These are phyloP conservation scores for Adela reaumurella DNA, from an alignment of 2,888 invertebrate species.

Conservation along the genomic window DNA sequence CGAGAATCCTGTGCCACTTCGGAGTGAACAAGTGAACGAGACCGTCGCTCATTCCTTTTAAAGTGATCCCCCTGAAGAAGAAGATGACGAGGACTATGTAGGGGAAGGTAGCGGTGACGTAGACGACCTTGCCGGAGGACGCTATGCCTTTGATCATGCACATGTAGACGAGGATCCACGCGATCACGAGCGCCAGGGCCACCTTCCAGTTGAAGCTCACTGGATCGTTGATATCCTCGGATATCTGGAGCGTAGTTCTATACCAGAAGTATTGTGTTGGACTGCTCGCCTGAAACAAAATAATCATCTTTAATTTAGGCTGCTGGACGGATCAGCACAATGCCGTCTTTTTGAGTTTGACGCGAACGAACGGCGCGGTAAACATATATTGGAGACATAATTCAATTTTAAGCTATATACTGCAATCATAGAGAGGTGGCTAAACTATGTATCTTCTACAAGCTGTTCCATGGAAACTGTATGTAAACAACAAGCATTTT, in stretches of 20 bases:
- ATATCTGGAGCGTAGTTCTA: conserved; percentile 85
- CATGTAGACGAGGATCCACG: conserved; percentile 93
- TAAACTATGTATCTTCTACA: too few species aligned
- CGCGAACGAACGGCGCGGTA: too few species aligned
- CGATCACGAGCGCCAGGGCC: conserved; percentile 77
- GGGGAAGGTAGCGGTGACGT: conserved; percentile 95
- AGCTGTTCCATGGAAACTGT: too few species aligned
- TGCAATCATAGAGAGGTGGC: too few species aligned
- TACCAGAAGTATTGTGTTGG: conserved; percentile 97
- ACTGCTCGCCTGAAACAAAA: conserved; percentile 68
- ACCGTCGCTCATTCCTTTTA: conserved; percentile 85
- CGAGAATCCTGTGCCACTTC: conserved; percentile 85
- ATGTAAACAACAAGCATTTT: too few species aligned
- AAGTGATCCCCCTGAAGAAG: conserved; percentile 89
- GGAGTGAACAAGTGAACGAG: conserved; percentile 87
- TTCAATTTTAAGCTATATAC: too few species aligned
- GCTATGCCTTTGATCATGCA: conserved; percentile 98
- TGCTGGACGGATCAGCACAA: too few species aligned
- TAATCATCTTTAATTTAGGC: conserved; percentile 1
- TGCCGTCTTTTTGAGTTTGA: too few species aligned
- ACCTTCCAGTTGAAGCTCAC: conserved; percentile 91
- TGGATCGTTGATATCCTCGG: conserved; percentile 82
- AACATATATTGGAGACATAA: too few species aligned
- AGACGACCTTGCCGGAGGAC: conserved; percentile 94
- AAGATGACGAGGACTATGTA: conserved; percentile 94